Evolutionary conservation across 92 coral and sea anemone genomes (phyloP).

Genomic region (Phenganax stokvisi): DNA sequence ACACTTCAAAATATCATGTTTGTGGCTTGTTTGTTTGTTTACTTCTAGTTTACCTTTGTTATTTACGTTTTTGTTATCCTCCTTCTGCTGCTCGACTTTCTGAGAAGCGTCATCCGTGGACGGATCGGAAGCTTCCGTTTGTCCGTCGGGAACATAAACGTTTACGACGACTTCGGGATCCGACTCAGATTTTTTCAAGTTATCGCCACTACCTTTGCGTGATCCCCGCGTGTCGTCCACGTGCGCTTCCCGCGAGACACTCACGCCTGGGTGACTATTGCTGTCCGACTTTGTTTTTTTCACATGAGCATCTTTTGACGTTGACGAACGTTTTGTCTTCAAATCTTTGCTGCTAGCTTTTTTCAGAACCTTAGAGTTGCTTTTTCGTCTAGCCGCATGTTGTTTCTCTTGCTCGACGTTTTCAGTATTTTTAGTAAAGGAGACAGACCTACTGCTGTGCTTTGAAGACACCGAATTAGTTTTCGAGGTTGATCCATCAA

Average conservation of each 20-base stretch:
- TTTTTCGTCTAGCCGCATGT: background rate
- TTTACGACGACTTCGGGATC: conserved; percentile 29
- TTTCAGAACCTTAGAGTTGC: background rate
- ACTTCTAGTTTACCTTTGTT: too few species aligned
- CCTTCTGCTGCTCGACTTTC: background rate
- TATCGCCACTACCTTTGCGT: background rate
- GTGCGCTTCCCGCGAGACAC: background rate
- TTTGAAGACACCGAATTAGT: background rate
- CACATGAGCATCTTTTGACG: background rate
- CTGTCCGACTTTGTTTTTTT: background rate
- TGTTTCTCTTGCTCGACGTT: background rate
- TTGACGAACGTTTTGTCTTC: conserved; percentile 8
- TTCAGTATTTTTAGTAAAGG: background rate
- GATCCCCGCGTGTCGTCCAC: conserved; percentile 4
- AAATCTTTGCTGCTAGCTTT: conserved; percentile 20
- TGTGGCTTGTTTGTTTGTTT: too few species aligned
- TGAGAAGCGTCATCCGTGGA: background rate
- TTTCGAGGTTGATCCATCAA: background rate
- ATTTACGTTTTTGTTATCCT: background rate
- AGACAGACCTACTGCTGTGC: background rate
- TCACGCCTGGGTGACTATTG: background rate
- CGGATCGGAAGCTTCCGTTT: background rate
- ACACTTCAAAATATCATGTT: too few species aligned
- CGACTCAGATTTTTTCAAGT: background rate
- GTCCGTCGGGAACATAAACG: conserved; percentile 32